A percentile compares a stretch with the other conserved stretches of the same genome.
phyloP scores from a whole-genome alignment of 2,888 invertebrate genomes.

The Andrena trimmerana region DNA sequence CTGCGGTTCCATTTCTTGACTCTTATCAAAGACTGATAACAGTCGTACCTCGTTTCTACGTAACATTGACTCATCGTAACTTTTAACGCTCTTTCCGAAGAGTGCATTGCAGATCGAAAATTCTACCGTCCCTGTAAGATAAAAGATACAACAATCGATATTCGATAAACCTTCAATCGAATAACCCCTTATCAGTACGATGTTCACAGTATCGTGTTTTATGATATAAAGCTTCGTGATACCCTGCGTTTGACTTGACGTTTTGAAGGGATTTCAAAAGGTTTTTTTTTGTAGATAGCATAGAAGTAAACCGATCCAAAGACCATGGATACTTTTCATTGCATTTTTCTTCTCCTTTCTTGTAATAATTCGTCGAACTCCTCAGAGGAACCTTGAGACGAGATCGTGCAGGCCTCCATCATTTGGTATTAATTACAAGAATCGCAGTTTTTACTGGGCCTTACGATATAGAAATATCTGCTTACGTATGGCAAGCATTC shows the following conservation, averaged over 20 bases:
- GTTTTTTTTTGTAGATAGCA: neutral
- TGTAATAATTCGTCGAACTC: neutral
- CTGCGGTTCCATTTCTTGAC: conserved; percentile 11
- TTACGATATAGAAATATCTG: conserved; percentile 65
- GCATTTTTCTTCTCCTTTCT: neutral
- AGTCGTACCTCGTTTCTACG: conserved; percentile 47
- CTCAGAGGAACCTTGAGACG: neutral
- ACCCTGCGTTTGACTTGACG: too few relatives aligned
- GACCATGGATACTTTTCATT: neutral
- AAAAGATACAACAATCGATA: neutral
- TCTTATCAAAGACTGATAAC: conserved; percentile 56
- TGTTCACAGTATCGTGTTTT: too few relatives aligned
- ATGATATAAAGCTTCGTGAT: neutral
- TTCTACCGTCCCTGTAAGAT: neutral
- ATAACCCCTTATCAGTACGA: neutral
- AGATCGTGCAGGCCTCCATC: neutral
- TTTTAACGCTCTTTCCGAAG: conserved; percentile 27
- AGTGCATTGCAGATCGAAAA: neutral
- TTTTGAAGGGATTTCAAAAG: neutral
- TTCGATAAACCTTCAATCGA: neutral
- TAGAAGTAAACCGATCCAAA: neutral
- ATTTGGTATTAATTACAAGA: conserved; percentile 45
- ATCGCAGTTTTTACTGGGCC: conserved; percentile 44
- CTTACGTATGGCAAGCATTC: conserved; percentile 64
- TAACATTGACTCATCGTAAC: conserved; percentile 55